A percentile compares a stretch with the other conserved stretches of the same genome.
These are phyloP conservation scores for Tetragnatha montana DNA, from an alignment of 2,888 invertebrate species.

Conservation along the genomic window DNA sequence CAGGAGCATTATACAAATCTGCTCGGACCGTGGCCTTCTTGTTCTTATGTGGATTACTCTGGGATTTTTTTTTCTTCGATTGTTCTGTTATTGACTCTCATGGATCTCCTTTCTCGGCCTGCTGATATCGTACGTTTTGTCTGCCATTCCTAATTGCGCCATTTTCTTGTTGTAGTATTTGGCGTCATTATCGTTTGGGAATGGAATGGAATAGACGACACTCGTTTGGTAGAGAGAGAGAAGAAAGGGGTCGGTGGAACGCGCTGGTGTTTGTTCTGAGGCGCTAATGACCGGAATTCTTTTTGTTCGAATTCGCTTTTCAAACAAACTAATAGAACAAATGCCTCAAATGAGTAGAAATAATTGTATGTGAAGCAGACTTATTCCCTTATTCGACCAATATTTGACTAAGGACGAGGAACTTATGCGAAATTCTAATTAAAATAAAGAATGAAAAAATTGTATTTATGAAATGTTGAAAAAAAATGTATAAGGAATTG, in stretches of 20 bases:
- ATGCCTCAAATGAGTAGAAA: no score
- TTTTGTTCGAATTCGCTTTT: no score
- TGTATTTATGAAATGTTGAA: no score
- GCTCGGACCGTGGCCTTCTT: conserved; percentile 46
- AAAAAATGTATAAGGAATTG: no score
- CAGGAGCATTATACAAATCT: conserved; percentile 42
- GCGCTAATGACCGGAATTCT: not conserved
- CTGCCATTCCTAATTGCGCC: not conserved
- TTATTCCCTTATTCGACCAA: no score
- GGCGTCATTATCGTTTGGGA: not conserved
- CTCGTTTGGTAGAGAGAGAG: no score
- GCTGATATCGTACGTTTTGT: not conserved
- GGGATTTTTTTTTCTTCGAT: not conserved
- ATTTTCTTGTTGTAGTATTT: not conserved
- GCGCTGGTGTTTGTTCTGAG: not conserved
- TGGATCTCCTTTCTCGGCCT: not conserved
- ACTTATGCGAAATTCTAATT: no score
- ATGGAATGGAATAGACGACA: not conserved
- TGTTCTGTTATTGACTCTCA: not conserved
- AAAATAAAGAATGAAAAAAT: no score
- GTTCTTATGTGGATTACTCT: conserved; percentile 27
- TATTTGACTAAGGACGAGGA: no score
- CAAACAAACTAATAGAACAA: no score
- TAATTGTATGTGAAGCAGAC: no score
- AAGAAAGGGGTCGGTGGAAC: not conserved